Conservation (phyloP, 2,113 vertebrate species). For the Eulacestoma nigropectus region DNA sequence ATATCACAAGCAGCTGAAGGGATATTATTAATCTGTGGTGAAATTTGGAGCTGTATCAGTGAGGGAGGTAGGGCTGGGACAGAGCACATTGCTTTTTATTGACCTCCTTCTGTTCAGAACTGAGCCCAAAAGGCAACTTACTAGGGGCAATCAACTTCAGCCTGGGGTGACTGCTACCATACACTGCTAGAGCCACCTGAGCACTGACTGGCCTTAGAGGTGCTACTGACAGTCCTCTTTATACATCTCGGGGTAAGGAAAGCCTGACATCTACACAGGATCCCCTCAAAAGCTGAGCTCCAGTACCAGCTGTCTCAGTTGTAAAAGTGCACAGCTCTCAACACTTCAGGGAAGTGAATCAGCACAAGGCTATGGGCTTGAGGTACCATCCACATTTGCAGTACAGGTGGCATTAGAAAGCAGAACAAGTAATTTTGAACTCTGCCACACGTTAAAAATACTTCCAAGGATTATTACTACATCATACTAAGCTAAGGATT, state of each 20-base stretch:
- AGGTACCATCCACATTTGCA: background rate
- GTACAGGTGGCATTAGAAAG: background rate
- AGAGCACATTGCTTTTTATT: background rate
- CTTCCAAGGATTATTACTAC: background rate
- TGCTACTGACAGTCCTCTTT: background rate
- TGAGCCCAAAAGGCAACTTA: background rate
- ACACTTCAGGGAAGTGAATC: background rate
- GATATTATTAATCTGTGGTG: background rate
- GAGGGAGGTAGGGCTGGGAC: background rate
- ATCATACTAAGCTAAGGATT: background rate
- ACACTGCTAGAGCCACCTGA: background rate
- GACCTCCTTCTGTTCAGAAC: background rate
- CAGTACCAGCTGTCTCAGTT: background rate
- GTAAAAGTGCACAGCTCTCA: background rate
- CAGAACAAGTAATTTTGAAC: background rate
- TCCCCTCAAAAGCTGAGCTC: background rate
- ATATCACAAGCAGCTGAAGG: background rate
- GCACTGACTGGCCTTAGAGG: background rate
- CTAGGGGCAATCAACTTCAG: background rate
- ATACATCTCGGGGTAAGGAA: background rate
- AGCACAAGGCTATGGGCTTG: background rate
- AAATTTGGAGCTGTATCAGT: background rate
- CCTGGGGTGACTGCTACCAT: background rate
- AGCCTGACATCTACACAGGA: background rate
- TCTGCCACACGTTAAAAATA: background rate